Evolutionary conservation across 1,140 invertebrate genomes (phyloP), one percentile per base, ranked within the genome.

Genomic region (Macrotrachela quadricornifera): DNA sequence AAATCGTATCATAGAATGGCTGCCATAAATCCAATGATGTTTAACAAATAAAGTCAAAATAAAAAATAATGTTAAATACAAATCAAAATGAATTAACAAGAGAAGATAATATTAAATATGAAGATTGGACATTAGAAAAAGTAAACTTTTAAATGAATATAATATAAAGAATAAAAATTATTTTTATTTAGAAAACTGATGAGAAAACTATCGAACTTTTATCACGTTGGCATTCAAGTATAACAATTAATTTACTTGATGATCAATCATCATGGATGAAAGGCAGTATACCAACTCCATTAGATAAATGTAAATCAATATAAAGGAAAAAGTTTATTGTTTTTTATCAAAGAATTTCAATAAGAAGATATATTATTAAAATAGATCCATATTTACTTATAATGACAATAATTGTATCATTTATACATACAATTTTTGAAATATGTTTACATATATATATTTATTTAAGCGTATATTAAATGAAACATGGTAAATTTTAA

Each of bases 221-320:
- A 0, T 94, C 90, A 13, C 90, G 95, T 69, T 99, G 91, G 91
- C 94, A 99, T 77, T 87, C 90, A 1, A 99, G 99, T 75, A 67
- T 97, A 56, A 99, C 92, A 0, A 75, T 99, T 30, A 95, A 92
- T 71, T 65, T 96, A 40, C 78, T 97, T 18, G 82, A 82, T 55
- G 92, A 97, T 71, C 84, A 90, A 67, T 92, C 88, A 0, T 78
- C 80, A 57, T 97, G 91, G 91, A 77, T 81, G 11, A 76, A 78
- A 62, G 87, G 85, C 37, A 60, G 65, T 14, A 79, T 96, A 11
- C 88, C 90, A 9, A 75, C 80, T 41, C 88, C 90, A 37, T 69
- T 96, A 2, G 84, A 94, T 74, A 84, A 92, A 65, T 90, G 78
- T 79, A 69, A 74, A 4, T n/a, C n/a, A n/a, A n/a, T n/a, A 51